A percentile compares a stretch with the other conserved stretches of the same genome.
These are phyloP conservation scores for Mesocentrotus franciscanus DNA, from an alignment of 53 echinoderm and acorn worm species.

Conservation along the genomic window DNA sequence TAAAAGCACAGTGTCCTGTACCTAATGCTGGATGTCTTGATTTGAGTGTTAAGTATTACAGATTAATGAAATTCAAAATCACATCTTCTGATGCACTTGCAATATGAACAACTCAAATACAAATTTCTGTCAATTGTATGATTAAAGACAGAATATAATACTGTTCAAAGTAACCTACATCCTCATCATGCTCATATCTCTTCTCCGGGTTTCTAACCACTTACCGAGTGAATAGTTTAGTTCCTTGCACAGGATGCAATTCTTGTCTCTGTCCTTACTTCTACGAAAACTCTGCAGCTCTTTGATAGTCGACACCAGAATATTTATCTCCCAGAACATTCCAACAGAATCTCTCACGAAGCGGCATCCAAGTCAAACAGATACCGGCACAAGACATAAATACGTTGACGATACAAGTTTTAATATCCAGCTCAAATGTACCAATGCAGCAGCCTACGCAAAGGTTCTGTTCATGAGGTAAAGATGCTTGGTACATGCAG, in stretches of 20 bases:
- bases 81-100: neutral
- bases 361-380: conserved; percentile 46
- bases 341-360: conserved; percentile 34
- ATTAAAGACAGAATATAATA: neutral
- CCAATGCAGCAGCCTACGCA: neutral
- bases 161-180: neutral
- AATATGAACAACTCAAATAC: neutral
- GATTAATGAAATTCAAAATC: neutral
- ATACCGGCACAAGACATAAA: neutral
- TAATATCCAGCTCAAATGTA: neutral
- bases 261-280: conserved; percentile 56
- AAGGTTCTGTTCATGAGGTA: neutral
- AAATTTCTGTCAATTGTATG: neutral
- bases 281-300: conserved; percentile 45
- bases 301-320: conserved; percentile 19
- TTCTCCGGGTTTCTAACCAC: neutral
- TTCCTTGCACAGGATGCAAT: conserved; percentile 4
- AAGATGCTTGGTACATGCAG: neutral
- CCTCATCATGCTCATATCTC: neutral
- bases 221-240: conserved; percentile 49
- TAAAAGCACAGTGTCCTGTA: neutral
- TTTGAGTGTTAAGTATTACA: neutral
- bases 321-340: conserved; percentile 68
- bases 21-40: neutral
- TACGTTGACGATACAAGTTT: neutral